These are phyloP conservation scores for Motacilla tschutschensis DNA, from an alignment of 2,113 vertebrate genomes.

Conservation along the genomic window DNA sequence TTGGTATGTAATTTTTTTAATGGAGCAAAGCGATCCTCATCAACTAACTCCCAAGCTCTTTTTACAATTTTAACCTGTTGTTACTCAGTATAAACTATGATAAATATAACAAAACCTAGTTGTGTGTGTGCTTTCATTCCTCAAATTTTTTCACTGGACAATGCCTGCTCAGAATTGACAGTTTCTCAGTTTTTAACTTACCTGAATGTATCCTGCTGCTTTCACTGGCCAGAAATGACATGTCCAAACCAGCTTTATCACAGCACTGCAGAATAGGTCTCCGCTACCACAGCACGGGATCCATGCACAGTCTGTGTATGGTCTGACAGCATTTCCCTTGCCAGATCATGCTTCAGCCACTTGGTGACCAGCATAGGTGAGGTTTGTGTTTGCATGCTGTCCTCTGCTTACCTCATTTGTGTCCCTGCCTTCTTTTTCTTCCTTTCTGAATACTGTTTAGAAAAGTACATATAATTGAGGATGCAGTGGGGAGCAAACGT, in stretches of 20 bases:
- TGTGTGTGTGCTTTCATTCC: not conserved
- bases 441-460: not conserved
- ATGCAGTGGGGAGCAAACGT: rapidly evolving
- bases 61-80: rapidly evolving
- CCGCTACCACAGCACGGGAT: no score
- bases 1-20: not conserved
- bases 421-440: no score
- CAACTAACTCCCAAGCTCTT: rapidly evolving
- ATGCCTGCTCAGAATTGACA: not conserved
- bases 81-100: not conserved
- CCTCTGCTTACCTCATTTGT: not conserved
- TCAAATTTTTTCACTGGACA: not conserved
- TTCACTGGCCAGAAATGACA: not conserved
- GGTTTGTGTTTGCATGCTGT: rapidly evolving
- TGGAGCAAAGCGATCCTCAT: rapidly evolving
- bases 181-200: not conserved
- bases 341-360: not conserved
- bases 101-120: no score
- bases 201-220: not conserved
- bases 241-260: not conserved
- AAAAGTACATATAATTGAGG: not conserved
- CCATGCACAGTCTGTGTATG: rapidly evolving
- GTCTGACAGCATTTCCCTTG: not conserved
- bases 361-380: rapidly evolving
- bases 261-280: not conserved